These are phyloP conservation scores for Anniella stebbinsi DNA, from an alignment of 2,797 vertebrate species.

Conservation along the genomic window DNA sequence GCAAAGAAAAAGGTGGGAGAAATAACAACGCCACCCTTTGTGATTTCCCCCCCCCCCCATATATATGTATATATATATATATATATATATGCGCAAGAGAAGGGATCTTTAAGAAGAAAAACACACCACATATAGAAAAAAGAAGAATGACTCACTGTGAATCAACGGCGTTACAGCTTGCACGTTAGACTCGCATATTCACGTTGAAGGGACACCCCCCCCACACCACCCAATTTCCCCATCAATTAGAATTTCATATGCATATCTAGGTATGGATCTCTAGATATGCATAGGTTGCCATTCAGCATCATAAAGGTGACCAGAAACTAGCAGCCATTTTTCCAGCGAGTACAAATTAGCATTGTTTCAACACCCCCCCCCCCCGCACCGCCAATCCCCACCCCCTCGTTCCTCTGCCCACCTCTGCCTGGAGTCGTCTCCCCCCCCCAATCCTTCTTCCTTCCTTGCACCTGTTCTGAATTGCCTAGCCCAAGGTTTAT, in stretches of 20 bases:
- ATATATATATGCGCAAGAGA: neutral
- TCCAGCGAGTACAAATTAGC: constrained; percentile 40
- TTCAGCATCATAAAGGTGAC: constrained; percentile 37
- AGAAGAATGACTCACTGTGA: constrained; percentile 31
- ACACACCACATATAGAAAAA: neutral
- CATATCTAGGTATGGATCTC: neutral
- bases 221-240: neutral
- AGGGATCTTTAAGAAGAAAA: neutral
- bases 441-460: neutral
- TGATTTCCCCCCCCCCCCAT: too few relatives aligned
- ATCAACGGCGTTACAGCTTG: neutral
- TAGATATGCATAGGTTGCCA: neutral
- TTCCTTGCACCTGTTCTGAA: constrained; percentile 38
- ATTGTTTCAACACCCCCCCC: neutral
- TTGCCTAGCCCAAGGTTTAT: neutral
- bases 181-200: constrained; percentile 3
- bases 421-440: neutral
- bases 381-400: neutral
- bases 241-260: neutral
- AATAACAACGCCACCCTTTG: neutral
- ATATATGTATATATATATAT: neutral
- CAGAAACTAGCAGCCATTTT: constrained; percentile 56
- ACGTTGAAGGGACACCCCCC: too few relatives aligned
- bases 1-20: neutral
- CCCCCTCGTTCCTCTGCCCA: neutral